Base-by-base conservation (phyloP, 1,140 invertebrate genomes). In the Pararge aegeria region DNA sequence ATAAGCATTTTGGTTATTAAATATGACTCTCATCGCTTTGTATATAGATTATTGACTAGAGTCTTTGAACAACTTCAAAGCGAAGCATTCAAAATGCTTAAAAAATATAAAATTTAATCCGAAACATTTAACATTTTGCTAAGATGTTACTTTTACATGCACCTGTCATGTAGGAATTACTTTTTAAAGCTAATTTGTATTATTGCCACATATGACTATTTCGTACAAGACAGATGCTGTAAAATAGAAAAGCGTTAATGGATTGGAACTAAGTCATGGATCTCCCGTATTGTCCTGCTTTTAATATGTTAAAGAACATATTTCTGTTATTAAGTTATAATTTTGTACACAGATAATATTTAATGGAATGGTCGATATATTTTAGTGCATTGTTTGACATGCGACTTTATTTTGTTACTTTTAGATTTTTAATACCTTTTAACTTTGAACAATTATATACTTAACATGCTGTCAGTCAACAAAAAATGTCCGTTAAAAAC, bases 151-250 rank as follows among this genome's bases (percentile, higher is more conserved):
- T 55, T 42, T 40, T 54, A 44, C 30, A 58, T 42, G 70, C 77
- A 71, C 70, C 70, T 75, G 69, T 65, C 74, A 73, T 54, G 70
- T 70, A 80, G 56, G 24, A 66, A 65, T 56, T 40, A 69, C 59
- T 4, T 38, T 61, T 46, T 68, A 58, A 54, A 72, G 44, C 64
- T 73, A 72, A 50, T 60, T 74, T 63, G 53, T 73, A 71, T 74
- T 74, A 74, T 70, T 69, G 64, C 66, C 63, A 57, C 55, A 49
- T 60, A 40, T 57, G 21, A 51, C 55, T 66, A 55, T 20, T 55
- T 66, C 19, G 66, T 71, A 71, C 71, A 68, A 76, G 70, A 72
- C 70, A 75, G 68, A 67, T 61, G 73, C 46, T 46, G 51, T 21
- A 44, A 62, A 64, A 38, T 44, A 34, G 37, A 60, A 42, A 73